Percentiles rank a stretch among this genome's conserved stretches.
Conservation (phyloP, 1,140 invertebrate species). For the Apocrypta bakeri region DNA sequence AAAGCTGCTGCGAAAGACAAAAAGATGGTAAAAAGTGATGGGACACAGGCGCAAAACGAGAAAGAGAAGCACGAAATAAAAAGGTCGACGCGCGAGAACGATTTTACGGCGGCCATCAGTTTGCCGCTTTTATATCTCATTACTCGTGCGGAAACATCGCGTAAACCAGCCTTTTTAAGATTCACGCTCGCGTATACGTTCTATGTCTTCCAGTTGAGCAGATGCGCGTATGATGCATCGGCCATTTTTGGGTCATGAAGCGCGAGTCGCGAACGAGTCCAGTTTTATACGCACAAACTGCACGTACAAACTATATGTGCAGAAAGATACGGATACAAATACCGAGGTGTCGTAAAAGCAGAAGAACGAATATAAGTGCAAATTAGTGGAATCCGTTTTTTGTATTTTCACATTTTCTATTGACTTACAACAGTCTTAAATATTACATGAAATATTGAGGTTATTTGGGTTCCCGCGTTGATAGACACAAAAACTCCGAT, state of each 20-base stretch:
- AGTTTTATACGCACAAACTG: background rate
- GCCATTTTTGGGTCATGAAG: conserved; percentile 6
- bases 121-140: conserved; percentile 37
- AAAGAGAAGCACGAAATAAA: conserved; percentile 20
- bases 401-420: too few species aligned
- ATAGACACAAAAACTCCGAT: too few species aligned
- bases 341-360: too few species aligned
- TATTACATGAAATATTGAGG: too few species aligned
- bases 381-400: too few species aligned
- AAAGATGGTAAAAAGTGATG: background rate
- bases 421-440: too few species aligned
- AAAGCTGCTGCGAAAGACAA: background rate
- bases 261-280: conserved; percentile 14
- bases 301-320: background rate
- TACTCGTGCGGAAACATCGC: conserved; percentile 2
- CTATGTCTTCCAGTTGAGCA: background rate
- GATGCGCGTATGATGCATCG: conserved; percentile 21
- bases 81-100: background rate
- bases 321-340: background rate
- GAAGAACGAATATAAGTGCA: too few species aligned
- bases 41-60: background rate
- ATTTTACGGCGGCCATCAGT: conserved; percentile 25
- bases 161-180: conserved; percentile 19
- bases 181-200: background rate
- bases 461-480: too few species aligned